Conservation (phyloP, 2,797 vertebrate genomes). For the Poeciliopsis paucimaculata region DNA sequence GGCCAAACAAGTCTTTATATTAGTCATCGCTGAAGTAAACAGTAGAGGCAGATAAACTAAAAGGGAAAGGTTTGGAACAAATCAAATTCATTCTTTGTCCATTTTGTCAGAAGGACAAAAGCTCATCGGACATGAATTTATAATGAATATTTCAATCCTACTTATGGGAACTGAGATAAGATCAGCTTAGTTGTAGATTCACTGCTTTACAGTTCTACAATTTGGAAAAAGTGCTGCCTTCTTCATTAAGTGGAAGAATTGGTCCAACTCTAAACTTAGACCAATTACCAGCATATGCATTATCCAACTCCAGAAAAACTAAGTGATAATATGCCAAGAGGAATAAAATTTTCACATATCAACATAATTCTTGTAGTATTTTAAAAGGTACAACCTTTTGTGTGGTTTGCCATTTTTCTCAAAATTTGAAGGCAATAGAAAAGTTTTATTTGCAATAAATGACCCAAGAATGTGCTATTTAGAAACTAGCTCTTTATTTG, state of each 20-base stretch:
- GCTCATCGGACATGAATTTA: background rate
- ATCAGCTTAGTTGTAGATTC: background rate
- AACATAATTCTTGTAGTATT: background rate
- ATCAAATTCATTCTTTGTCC: background rate
- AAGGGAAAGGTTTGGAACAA: background rate
- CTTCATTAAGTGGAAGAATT: background rate
- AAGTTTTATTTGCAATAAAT: constrained; percentile 17
- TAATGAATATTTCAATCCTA: background rate
- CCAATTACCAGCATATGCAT: background rate
- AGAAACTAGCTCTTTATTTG: constrained; percentile 43
- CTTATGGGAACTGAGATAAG: background rate
- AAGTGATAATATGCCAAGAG: background rate
- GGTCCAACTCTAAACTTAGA: background rate
- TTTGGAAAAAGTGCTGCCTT: background rate
- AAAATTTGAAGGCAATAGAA: background rate
- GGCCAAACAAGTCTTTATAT: background rate
- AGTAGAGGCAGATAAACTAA: background rate
- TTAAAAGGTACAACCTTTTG: background rate
- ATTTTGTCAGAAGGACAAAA: background rate
- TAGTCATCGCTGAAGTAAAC: background rate
- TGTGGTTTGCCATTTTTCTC: background rate
- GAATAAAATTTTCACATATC: background rate
- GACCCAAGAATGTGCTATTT: constrained; percentile 32
- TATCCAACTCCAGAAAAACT: background rate
- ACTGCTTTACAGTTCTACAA: background rate